Conservation (phyloP, 2,888 invertebrate species). For the Platycnemis pennipes region DNA sequence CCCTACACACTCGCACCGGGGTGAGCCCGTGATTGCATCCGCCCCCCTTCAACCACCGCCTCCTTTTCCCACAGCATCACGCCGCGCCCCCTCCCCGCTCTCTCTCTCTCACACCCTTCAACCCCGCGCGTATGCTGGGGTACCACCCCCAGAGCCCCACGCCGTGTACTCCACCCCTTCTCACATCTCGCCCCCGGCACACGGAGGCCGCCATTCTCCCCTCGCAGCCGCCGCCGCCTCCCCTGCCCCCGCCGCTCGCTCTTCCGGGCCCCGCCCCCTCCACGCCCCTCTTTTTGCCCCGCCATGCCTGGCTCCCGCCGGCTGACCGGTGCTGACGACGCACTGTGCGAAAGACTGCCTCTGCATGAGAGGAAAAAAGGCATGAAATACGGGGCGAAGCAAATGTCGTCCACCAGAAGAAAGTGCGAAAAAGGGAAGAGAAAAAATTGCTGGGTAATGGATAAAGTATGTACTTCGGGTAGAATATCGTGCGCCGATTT, state of each 20-base stretch:
- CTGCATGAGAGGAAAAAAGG: not conserved
- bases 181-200: not conserved
- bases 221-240: slow-evolving; percentile 13
- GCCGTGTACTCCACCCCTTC: not conserved
- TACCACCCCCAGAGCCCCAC: not conserved
- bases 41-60: not conserved
- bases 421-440: not conserved
- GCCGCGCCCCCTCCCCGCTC: not conserved
- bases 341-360: not conserved
- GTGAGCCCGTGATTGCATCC: slow-evolving; percentile 48
- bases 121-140: not conserved
- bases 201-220: not conserved
- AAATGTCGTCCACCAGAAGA: not conserved
- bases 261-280: slow-evolving; percentile 45
- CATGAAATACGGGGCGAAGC: not conserved
- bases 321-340: slow-evolving; percentile 57
- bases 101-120: not conserved
- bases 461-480: slow-evolving; percentile 4
- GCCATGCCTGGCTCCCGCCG: slow-evolving; percentile 19
- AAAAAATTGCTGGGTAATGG: not conserved
- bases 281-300: slow-evolving; percentile 62
- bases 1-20: slow-evolving; percentile 47
- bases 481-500: not conserved
- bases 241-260: not conserved
- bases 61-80: not conserved